phyloP scores from a whole-genome alignment of 2,888 invertebrate genomes.

The Drosophila incognita region DNA sequence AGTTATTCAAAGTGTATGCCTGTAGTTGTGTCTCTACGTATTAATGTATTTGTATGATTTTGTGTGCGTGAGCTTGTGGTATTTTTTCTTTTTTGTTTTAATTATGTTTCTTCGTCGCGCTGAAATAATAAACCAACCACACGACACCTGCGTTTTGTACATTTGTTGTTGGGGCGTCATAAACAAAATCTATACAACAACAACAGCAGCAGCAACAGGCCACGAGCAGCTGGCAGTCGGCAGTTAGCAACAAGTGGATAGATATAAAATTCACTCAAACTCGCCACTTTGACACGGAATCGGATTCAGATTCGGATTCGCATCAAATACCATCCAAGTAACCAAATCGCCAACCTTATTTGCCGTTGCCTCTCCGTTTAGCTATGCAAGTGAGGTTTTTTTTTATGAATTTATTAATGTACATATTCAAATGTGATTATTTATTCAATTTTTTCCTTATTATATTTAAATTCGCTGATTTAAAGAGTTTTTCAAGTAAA shows the following conservation, averaged over 20 bases:
- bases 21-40: constrained; percentile 2
- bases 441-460: not conserved
- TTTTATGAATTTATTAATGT: not conserved
- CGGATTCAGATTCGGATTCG: constrained; percentile 2
- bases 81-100: not conserved
- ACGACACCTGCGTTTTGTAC: constrained; percentile 68
- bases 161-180: constrained; percentile 67
- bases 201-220: constrained; percentile 7
- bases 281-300: not conserved
- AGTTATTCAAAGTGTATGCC: constrained; percentile 34
- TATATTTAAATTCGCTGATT: not conserved
- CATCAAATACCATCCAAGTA: constrained; percentile 15
- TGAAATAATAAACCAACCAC: constrained; percentile 23
- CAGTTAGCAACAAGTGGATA: constrained; percentile 74
- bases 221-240: constrained; percentile 69
- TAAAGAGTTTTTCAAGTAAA: not conserved
- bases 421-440: not conserved
- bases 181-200: constrained; percentile 45
- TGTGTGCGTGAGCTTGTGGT: constrained; percentile 8
- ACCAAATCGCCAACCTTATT: constrained; percentile 22
- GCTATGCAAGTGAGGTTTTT: constrained; percentile 33
- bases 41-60: not conserved
- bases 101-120: constrained; percentile 36
- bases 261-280: constrained; percentile 18
- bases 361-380: constrained; percentile 2